Base-by-base conservation (phyloP, 2,797 vertebrate genomes). In the Gastrophryne carolinensis region DNA sequence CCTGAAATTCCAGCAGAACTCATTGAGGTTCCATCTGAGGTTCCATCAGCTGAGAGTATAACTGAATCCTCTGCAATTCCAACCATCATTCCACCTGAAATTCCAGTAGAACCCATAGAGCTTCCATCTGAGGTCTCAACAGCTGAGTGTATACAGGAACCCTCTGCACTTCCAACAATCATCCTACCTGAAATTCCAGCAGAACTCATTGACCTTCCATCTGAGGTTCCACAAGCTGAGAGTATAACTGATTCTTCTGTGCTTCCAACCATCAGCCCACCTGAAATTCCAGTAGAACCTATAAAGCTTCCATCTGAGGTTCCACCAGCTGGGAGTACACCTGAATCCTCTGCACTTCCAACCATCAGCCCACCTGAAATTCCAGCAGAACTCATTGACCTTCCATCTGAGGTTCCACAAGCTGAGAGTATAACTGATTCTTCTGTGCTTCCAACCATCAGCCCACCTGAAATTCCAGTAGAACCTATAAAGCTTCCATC, bases 31-130 rank as follows among this genome's bases (percentile, higher is more conserved):
- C n/a, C n/a, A n/a, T n/a, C n/a, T n/a, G n/a, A n/a, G n/a, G n/a
- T n/a, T n/a, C n/a, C n/a, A n/a, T n/a, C n/a, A n/a, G n/a, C n/a
- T n/a, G n/a, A n/a, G n/a, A n/a, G n/a, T n/a, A n/a, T n/a, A n/a
- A n/a, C n/a, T n/a, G n/a, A n/a, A n/a, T n/a, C n/a, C n/a, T n/a
- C n/a, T n/a, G n/a, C n/a, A n/a, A n/a, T n/a, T n/a, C n/a, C n/a
- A n/a, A n/a, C n/a, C n/a, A n/a, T n/a, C n/a, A n/a, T n/a, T n/a
- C n/a, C n/a, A n/a, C n/a, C n/a, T n/a, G n/a, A n/a, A n/a, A n/a
- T n/a, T n/a, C n/a, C n/a, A n/a, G n/a, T n/a, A n/a, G 60, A 23
- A n/a, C 30, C 80, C 84, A 32, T 60, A 63, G 24, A 3, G 79
- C 19, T 79, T 0, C 2, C 9, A 5, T 10, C 9, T 3, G 9